A percentile compares a stretch with the other conserved stretches of the same genome.
Evolutionary conservation across 2,888 invertebrate species (phyloP).

Genomic region (Sabatieria punctata): DNA sequence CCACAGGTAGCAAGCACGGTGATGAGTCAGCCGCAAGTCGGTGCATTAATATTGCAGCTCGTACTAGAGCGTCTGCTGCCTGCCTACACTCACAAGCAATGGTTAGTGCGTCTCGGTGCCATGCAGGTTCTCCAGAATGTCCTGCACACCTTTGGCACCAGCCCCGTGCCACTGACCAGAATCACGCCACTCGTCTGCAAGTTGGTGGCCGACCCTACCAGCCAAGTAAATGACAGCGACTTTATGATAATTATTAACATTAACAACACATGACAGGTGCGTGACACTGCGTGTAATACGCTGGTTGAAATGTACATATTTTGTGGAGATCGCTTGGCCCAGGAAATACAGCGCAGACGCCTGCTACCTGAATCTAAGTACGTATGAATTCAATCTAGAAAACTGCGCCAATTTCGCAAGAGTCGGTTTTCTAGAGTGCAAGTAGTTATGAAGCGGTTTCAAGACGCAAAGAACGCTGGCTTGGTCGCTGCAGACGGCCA

Average conservation of each 20-base stretch:
- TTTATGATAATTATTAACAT: neutral
- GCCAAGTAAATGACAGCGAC: conserved; percentile 40
- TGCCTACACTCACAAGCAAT: conserved; percentile 69
- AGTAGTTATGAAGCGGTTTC: neutral
- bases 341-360: conserved; percentile 63
- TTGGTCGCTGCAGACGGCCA: neutral
- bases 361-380: conserved; percentile 36
- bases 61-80: conserved; percentile 53
- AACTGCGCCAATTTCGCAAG: neutral
- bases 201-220: conserved; percentile 66
- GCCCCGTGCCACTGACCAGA: conserved; percentile 53
- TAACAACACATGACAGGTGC: conserved; percentile 40
- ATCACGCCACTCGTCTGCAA: conserved; percentile 65
- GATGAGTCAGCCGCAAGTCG: conserved; percentile 7
- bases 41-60: conserved; percentile 8
- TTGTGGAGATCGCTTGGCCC: conserved; percentile 67
- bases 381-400: neutral
- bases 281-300: conserved; percentile 68
- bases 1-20: conserved; percentile 13
- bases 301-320: conserved; percentile 77
- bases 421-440: neutral
- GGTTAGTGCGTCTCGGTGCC: conserved; percentile 75
- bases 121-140: conserved; percentile 61
- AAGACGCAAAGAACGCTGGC: neutral
- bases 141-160: conserved; percentile 44